Conservation (phyloP, 2,888 invertebrate species). For the Eudasyphora cyanicolor region DNA sequence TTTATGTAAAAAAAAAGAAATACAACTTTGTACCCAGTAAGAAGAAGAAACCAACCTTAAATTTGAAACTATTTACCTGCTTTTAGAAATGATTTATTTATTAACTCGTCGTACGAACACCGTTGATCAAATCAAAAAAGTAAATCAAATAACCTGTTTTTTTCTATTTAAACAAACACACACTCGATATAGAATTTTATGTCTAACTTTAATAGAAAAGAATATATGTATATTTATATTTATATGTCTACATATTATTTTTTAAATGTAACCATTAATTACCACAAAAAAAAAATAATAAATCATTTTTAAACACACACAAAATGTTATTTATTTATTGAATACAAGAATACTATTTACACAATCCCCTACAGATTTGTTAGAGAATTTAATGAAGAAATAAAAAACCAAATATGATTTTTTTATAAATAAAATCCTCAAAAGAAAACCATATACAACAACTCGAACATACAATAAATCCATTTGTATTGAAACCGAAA, state of each 20-base stretch:
- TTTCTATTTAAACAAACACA: constrained; percentile 31
- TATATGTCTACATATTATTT: not conserved
- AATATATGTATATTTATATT: constrained; percentile 19
- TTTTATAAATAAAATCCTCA: not conserved
- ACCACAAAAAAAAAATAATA: not conserved
- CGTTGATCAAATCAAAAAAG: constrained; percentile 13
- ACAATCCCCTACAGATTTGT: constrained; percentile 44
- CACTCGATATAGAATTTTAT: not conserved
- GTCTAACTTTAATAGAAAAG: constrained; percentile 16
- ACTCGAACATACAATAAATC: not conserved
- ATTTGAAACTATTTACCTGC: constrained; percentile 63
- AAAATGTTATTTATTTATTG: constrained; percentile 59
- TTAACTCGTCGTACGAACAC: too few relatives aligned
- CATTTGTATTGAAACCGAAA: constrained; percentile 44
- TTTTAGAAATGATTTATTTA: constrained; percentile 54
- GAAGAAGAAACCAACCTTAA: constrained; percentile 57
- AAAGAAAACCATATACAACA: constrained; percentile 5
- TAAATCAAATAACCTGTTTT: constrained; percentile 2
- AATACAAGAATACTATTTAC: constrained; percentile 44
- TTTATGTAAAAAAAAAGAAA: not conserved
- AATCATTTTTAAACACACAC: constrained; percentile 11
- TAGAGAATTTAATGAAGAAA: constrained; percentile 25
- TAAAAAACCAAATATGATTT: constrained; percentile 10
- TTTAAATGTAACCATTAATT: too few relatives aligned
- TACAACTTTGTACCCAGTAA: constrained; percentile 30